Evolutionary conservation across 2,797 vertebrate species (phyloP), one percentile per base, ranked within the genome.

Genomic region (Pseudotriccus pelzelni): DNA sequence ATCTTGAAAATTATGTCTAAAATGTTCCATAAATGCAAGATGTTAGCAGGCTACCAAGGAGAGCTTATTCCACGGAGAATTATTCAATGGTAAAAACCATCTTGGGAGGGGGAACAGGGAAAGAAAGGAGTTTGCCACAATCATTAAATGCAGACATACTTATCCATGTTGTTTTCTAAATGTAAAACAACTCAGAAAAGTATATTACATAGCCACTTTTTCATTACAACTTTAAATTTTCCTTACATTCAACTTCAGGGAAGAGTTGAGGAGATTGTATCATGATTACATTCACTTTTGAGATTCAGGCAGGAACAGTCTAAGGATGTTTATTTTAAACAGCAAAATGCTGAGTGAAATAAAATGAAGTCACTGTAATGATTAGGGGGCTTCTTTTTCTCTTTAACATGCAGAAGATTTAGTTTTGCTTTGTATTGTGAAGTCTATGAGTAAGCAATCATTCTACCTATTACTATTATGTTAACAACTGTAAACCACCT

Each of bases 401-500:
- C 62, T 82, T 69, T 82, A 85, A 62, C 4, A 39, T 50, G 94
- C 47, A 82, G 44, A 94, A 96, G 87, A 96, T 87, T 92, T 79
- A 95, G 89, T 72, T 94, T 94, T 96, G 84, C 94, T 95, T 73
- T 47, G 78, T 78, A 81, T 93, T 93, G 88, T 96, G 86, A 96
- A 96, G 87, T 94, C 86, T 97, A 76, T 86, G 89, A 95, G 96
- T 97, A 96, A 97, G 97, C 88, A 97, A 97, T 98, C 97, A 97
- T 94, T 96, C 94, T 97, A 97, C 87, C 89, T 92, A 97, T 97
- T 97, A 97, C 95, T 95, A 94, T 93, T 94, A 96, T 88, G 97
- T 97, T 97, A 97, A 98, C 98, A 97, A 98, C 97, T 96, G 93
- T 97, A 96, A 97, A 97, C 97, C 96, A 96, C 95, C 96, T 97